phyloP scores from a whole-genome alignment of 2,797 vertebrate species.

The Halcyon leucocephala region DNA sequence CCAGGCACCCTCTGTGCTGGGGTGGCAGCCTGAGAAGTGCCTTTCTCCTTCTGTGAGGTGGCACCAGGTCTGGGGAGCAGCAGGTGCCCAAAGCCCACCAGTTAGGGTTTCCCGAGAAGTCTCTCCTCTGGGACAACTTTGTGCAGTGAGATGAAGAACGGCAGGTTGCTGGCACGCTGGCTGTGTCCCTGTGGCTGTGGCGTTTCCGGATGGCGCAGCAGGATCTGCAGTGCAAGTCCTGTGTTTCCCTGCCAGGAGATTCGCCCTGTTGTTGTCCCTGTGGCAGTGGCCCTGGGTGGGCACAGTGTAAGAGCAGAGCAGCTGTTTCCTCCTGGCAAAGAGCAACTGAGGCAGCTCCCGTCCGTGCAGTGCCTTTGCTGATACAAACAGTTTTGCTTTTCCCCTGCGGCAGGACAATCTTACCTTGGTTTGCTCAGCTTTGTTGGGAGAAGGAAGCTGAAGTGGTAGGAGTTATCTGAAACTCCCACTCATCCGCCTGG shows the following conservation, averaged over 20 bases:
- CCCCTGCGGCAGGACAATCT: background rate
- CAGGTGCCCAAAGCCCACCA: background rate
- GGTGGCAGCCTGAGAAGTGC: background rate
- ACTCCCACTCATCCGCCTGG: slow-evolving; percentile 33
- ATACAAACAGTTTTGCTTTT: background rate
- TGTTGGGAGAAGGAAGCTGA: background rate
- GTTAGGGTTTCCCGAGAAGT: background rate
- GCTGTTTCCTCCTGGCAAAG: background rate
- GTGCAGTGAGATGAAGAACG: background rate
- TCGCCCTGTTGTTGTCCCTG: background rate
- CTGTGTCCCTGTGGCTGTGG: accelerated
- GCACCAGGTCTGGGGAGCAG: background rate
- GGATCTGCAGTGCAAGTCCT: background rate
- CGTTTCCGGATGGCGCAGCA: background rate
- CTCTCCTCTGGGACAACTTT: background rate
- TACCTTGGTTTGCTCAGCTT: slow-evolving; percentile 2
- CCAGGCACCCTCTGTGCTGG: background rate
- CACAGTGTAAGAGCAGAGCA: background rate
- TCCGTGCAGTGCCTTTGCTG: background rate
- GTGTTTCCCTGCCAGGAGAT: background rate
- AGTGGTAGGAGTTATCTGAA: slow-evolving; percentile 47
- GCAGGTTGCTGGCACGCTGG: background rate
- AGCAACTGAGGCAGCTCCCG: background rate
- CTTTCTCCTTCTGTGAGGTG: background rate
- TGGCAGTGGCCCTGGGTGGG: background rate